A percentile compares a stretch with the other conserved stretches of the same genome.
These are phyloP conservation scores for Tridacna crocea DNA, from an alignment of 2,888 invertebrate genomes.

Conservation along the genomic window DNA sequence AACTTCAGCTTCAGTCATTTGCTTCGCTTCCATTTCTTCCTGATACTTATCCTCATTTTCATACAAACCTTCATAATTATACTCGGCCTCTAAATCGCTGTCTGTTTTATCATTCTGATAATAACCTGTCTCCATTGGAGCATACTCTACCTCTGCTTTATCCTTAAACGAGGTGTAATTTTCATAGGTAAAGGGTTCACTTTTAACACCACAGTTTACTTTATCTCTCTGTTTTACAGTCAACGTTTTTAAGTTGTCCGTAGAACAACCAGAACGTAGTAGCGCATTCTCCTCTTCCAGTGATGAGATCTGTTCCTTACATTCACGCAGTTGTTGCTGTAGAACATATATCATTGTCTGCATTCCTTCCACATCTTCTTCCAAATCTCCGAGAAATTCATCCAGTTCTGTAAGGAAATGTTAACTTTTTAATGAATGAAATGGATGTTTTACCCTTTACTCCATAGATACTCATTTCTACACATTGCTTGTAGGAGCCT, in stretches of 20 bases:
- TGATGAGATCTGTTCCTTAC: constrained; percentile 89
- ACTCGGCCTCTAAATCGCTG: constrained; percentile 57
- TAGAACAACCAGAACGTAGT: constrained; percentile 41
- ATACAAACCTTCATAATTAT: constrained; percentile 60
- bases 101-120: constrained; percentile 52
- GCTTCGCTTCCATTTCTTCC: constrained; percentile 46
- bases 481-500: too few relatives aligned
- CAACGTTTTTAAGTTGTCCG: constrained; percentile 27
- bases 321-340: constrained; percentile 95
- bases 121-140: constrained; percentile 55
- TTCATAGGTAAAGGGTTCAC: constrained; percentile 29
- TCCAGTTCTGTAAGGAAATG: constrained; percentile 90
- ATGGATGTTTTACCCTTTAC: too few relatives aligned
- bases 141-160: constrained; percentile 41
- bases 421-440: background rate
- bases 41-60: constrained; percentile 58
- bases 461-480: too few relatives aligned
- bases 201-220: constrained; percentile 33
- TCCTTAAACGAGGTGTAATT: constrained; percentile 29
- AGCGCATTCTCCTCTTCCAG: constrained; percentile 87
- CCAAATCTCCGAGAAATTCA: constrained; percentile 96
- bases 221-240: constrained; percentile 43
- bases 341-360: constrained; percentile 97
- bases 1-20: constrained; percentile 21
- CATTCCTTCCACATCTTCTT: constrained; percentile 99